Conservation (phyloP, 2,113 vertebrate genomes). For the Gila orcuttii region DNA sequence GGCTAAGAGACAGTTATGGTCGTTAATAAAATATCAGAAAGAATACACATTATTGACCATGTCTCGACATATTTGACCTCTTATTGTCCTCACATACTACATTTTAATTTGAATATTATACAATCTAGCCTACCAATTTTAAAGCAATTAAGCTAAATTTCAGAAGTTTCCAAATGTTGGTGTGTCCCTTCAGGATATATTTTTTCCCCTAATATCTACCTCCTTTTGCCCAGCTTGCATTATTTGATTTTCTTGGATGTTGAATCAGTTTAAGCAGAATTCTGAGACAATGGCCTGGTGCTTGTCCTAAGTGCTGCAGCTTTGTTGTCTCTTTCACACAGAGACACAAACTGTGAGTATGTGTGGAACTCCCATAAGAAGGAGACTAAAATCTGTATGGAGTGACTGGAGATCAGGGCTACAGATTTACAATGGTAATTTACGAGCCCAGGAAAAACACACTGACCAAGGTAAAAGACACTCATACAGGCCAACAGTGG, state of each 20-base stretch:
- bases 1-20: neutral
- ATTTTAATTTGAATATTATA: neutral
- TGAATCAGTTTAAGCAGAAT: neutral
- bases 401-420: neutral
- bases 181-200: neutral
- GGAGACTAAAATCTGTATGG: neutral
- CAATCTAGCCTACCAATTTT: neutral
- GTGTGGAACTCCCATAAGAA: neutral
- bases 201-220: neutral
- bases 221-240: neutral
- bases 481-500: neutral
- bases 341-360: neutral
- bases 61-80: neutral
- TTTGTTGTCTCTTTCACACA: conserved; percentile 2
- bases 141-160: neutral
- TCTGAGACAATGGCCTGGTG: neutral
- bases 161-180: neutral
- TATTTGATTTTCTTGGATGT: neutral
- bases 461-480: neutral
- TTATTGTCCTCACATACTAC: neutral
- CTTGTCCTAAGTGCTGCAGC: neutral
- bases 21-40: neutral
- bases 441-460: neutral
- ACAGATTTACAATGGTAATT: neutral
- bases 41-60: neutral